Base-by-base conservation (phyloP, 2,797 vertebrate genomes). In the Myioborus miniatus region DNA sequence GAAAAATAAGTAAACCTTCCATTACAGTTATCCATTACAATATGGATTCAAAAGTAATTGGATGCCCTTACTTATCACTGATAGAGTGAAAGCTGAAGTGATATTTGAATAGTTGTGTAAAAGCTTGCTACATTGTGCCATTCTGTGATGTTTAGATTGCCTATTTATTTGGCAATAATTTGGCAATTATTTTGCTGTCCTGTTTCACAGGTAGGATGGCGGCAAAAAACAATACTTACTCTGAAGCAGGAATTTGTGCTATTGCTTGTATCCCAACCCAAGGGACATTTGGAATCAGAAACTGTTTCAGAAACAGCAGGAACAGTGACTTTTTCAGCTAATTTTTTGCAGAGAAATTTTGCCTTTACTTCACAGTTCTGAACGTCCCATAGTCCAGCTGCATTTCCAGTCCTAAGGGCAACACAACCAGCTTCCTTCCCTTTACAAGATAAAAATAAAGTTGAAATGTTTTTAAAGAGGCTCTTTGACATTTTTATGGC, bases 381-480 rank as follows among this genome's bases (percentile, higher is more conserved):
- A 50, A 99, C 97, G 83, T 99, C 98, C 99, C 99, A 99, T 77
- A 99, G 97, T 96, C 99, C 99, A n/a, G 99, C 99, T 82, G 98
- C 98, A 50, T 89, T 84, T 58, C 99, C 99, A 41, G 99, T 99
- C 88, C 95, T 98, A 97, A 99, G 98, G 36, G 98, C 98, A 78
- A 99, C 98, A 50, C 99, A 99, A 34, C 99, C 99, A 8, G 98
- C 95, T 88, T 98, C 97, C 83, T 98, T 98, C 74, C 98, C 99
- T 99, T 98, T 74, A 30, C 26, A n/a, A 93, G 55, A 86, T 12
- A 74, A 10, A 88, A 91, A 90, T 7, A 72, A 74, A 71, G 15
- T 53, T 58, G 32, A 90, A 87, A 86, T 37, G 4, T 19, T 6
- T 91, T 89, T 52, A n/a, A 67, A 83, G 53, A 44, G 14, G 5